These are phyloP conservation scores for Liparis tanakae DNA, from an alignment of 2,797 vertebrate genomes.

Conservation along the genomic window DNA sequence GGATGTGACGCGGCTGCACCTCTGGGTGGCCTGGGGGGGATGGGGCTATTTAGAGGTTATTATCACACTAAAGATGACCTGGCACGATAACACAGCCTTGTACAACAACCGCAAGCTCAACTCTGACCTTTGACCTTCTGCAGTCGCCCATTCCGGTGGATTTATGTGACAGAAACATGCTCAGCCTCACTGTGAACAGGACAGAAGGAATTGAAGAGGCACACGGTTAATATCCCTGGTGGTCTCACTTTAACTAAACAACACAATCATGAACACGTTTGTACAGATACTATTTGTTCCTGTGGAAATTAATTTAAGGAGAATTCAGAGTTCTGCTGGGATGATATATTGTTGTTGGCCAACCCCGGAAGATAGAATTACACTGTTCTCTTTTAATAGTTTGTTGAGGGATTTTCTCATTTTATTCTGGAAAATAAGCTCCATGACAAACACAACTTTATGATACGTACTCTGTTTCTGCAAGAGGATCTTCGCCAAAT, in stretches of 20 bases:
- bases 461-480: neutral
- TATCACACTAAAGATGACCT: conserved; percentile 54
- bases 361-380: neutral
- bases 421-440: neutral
- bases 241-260: neutral
- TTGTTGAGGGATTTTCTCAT: neutral
- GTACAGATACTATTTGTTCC: neutral
- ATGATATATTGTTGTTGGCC: neutral
- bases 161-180: conserved; percentile 7
- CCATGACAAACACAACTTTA: neutral
- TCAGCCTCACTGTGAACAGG: neutral
- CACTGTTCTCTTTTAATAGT: neutral
- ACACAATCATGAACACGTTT: neutral
- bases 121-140: conserved; percentile 1
- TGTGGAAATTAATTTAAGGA: neutral
- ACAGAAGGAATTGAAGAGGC: neutral
- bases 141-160: conserved; percentile 8
- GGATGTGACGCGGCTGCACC: conserved; percentile 30
- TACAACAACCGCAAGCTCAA: conserved; percentile 46
- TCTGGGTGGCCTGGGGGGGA: conserved; percentile 31
- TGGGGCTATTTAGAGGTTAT: conserved; percentile 50
- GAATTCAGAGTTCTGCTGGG: neutral
- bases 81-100: conserved; percentile 9
- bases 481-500: neutral
- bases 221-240: neutral